phyloP scores from a whole-genome alignment of 1,140 invertebrate species.

The Panagrolaimus sp. region DNA sequence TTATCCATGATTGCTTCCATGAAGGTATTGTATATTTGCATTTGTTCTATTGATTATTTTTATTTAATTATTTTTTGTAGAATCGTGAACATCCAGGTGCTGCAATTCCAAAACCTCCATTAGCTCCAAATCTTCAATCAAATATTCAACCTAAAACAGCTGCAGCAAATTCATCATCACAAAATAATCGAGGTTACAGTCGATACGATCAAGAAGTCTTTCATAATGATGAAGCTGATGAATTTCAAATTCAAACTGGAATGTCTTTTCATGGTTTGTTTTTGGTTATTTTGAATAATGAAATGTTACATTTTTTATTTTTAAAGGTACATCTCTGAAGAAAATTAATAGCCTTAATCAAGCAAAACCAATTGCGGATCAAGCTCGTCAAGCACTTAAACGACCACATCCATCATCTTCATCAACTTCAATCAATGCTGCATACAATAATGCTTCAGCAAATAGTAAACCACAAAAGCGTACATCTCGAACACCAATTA shows the following conservation, averaged over 20 bases:
- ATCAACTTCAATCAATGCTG: background rate
- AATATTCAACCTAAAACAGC: too few relatives aligned
- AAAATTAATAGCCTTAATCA: background rate
- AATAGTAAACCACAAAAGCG: conserved; percentile 34
- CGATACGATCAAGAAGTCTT: conserved; percentile 57
- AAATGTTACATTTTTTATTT: background rate
- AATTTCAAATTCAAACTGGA: conserved; percentile 55
- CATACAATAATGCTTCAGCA: background rate
- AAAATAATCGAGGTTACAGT: conserved; percentile 20
- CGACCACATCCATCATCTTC: background rate
- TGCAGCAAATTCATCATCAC: background rate
- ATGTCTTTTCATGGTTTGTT: conserved; percentile 47
- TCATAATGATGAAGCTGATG: conserved; percentile 42
- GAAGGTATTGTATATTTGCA: background rate
- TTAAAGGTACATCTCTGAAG: conserved; percentile 17
- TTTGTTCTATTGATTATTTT: too few relatives aligned
- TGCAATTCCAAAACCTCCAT: conserved; percentile 15
- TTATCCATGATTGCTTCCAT: background rate
- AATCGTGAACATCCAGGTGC: conserved; percentile 27
- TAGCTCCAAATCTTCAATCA: conserved; percentile 14
- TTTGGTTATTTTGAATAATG: conserved; percentile 13
- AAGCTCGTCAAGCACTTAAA: conserved; percentile 58
- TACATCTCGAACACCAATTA: conserved; percentile 89
- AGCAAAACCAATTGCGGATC: conserved; percentile 10
- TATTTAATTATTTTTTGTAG: conserved; percentile 14